Percentiles rank a stretch among this genome's conserved stretches.
Conservation (phyloP, 2,113 vertebrate genomes). For the Pseudolaguvia tuberculata region DNA sequence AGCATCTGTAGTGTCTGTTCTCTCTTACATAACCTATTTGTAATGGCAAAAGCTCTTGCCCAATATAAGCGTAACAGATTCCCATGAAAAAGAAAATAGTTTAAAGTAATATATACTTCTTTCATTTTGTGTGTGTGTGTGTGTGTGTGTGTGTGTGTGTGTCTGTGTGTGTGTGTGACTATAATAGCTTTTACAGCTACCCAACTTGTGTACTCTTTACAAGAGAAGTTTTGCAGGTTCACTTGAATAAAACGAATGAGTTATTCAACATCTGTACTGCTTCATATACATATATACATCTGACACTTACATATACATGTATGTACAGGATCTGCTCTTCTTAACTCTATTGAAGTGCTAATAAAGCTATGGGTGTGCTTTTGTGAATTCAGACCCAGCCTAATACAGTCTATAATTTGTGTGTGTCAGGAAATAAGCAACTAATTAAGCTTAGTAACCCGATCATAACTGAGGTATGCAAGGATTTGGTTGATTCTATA, state of each 20-base stretch:
- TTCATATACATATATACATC: background rate
- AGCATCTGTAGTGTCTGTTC: conserved; percentile 15
- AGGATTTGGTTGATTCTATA: background rate
- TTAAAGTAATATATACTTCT: conserved; percentile 8
- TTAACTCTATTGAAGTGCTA: background rate
- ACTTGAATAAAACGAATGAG: background rate
- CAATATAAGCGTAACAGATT: conserved; percentile 17
- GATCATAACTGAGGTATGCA: background rate
- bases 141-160: too few species aligned
- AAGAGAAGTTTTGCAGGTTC: background rate
- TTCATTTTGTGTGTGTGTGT: background rate
- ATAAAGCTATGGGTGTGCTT: background rate
- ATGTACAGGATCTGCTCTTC: background rate
- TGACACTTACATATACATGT: background rate
- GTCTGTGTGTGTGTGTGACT: background rate
- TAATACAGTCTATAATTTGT: conserved; percentile 7
- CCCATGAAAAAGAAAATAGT: conserved; percentile 4
- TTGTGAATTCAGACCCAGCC: conserved; percentile 6
- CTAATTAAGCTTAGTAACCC: conserved; percentile 7
- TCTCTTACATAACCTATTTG: conserved; percentile 26
- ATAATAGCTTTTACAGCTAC: conserved; percentile 27
- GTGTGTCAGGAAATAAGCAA: conserved; percentile 5
- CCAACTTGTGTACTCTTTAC: background rate
- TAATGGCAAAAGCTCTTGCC: conserved; percentile 16
- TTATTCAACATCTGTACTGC: background rate